Percentiles rank a stretch among this genome's conserved stretches.
Evolutionary conservation across 2,797 vertebrate genomes (phyloP).

Genomic region (Peromyscus melanophrys): DNA sequence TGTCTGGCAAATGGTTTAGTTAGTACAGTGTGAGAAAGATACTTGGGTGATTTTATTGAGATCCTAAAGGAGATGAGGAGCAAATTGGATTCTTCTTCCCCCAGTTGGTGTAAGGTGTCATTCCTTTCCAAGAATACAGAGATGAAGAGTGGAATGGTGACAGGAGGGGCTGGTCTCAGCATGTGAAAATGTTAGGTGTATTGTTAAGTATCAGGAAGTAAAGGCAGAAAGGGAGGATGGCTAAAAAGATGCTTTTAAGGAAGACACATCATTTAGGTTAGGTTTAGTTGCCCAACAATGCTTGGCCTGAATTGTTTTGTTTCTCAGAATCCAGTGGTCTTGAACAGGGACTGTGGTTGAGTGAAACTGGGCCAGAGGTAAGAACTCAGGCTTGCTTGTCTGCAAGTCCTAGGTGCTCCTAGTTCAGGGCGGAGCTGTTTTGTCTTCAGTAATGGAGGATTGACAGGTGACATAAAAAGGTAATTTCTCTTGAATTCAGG

Average conservation of each 20-base stretch:
- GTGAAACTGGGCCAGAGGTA: background rate
- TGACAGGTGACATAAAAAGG: conserved; percentile 69
- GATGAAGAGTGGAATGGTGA: too few relatives aligned
- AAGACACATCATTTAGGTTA: background rate
- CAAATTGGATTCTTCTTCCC: background rate
- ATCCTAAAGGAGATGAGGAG: background rate
- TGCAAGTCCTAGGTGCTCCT: background rate
- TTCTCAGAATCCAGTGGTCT: background rate
- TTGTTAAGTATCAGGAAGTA: background rate
- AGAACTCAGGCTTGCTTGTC: background rate
- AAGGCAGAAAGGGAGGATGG: background rate
- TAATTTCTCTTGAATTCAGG: conserved; percentile 77
- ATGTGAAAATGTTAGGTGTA: background rate
- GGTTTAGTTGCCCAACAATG: background rate
- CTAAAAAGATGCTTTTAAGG: background rate
- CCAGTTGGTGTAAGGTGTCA: rapidly evolving
- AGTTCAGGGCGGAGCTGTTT: background rate
- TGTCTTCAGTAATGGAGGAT: background rate
- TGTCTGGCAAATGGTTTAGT: background rate
- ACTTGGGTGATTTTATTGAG: conserved; percentile 15
- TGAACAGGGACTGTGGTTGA: background rate
- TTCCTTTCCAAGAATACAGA: background rate
- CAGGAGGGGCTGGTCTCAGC: background rate
- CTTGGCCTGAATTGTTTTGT: background rate
- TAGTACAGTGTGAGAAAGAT: conserved; percentile 15